Conservation (phyloP, 1,140 invertebrate species). For the Spodoptera litura region DNA sequence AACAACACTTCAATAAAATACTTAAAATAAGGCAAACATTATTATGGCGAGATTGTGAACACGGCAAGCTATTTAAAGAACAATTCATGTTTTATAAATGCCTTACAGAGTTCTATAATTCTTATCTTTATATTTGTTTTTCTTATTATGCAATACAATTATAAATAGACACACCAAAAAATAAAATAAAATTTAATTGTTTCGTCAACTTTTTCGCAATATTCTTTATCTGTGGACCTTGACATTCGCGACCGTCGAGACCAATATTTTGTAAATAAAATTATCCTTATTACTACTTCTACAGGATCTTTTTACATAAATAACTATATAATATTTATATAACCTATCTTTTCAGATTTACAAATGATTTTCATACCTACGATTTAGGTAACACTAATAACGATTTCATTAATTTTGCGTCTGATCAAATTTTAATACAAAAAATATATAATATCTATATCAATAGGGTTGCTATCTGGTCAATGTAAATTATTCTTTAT, state of each 20-base stretch:
- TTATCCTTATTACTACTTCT: slow-evolving; percentile 2
- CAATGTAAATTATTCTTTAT: not conserved
- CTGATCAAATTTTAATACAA: slow-evolving; percentile 16
- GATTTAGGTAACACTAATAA: slow-evolving; percentile 18
- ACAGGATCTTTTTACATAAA: slow-evolving; percentile 15
- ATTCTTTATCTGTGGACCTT: too few species aligned
- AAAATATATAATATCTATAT: slow-evolving; percentile 31
- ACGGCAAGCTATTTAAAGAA: not conserved
- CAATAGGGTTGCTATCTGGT: slow-evolving; percentile 15
- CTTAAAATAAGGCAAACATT: slow-evolving; percentile 34
- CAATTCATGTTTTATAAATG: too few species aligned
- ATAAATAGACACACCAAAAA: too few species aligned
- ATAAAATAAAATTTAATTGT: too few species aligned
- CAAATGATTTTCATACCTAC: slow-evolving; percentile 9
- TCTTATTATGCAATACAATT: too few species aligned
- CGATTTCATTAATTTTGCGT: slow-evolving; percentile 22
- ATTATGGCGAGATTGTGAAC: not conserved
- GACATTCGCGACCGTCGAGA: not conserved
- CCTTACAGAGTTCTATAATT: too few species aligned
- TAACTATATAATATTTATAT: slow-evolving; percentile 8
- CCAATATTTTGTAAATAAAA: not conserved
- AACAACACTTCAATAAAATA: not conserved
- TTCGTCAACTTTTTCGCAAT: too few species aligned
- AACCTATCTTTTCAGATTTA: slow-evolving; percentile 23
- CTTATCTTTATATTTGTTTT: too few species aligned